Conservation (phyloP, 2,113 vertebrate species). For the Pterophyllum scalare region DNA sequence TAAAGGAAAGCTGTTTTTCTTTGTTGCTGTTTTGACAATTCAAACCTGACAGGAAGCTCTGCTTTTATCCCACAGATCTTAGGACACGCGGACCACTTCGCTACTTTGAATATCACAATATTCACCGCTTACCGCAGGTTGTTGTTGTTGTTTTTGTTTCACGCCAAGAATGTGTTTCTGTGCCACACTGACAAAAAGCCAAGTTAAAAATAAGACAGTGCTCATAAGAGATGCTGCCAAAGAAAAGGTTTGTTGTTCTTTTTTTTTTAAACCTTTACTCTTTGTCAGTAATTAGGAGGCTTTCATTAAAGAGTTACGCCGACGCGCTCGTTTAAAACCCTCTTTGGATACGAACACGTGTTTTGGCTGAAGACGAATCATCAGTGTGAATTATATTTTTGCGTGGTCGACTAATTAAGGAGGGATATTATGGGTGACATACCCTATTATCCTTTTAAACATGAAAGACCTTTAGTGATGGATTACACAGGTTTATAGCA, state of each 20-base stretch:
- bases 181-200: conserved; percentile 29
- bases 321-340: conserved; percentile 24
- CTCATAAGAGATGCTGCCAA: conserved; percentile 35
- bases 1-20: conserved; percentile 19
- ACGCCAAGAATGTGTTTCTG: conserved; percentile 18
- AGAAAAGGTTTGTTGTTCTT: conserved; percentile 13
- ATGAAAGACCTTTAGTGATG: conserved; percentile 44
- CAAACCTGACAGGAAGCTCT: conserved; percentile 22
- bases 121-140: not conserved
- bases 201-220: conserved; percentile 53
- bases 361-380: conserved; percentile 9
- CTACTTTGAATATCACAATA: conserved; percentile 36
- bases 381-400: conserved; percentile 19
- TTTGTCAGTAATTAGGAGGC: conserved; percentile 26
- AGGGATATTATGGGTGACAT: conserved; percentile 23
- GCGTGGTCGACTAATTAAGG: conserved; percentile 20
- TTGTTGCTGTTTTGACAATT: conserved; percentile 20
- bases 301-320: conserved; percentile 10
- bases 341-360: not conserved
- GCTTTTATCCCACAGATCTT: conserved; percentile 49
- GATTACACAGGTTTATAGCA: conserved; percentile 53
- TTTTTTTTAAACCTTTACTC: not conserved
- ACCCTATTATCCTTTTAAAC: conserved; percentile 6
- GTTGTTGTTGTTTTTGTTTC: not conserved
- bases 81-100: not conserved